Base-by-base conservation (phyloP, 2,888 invertebrate genomes). In the Drosophila helvetica region DNA sequence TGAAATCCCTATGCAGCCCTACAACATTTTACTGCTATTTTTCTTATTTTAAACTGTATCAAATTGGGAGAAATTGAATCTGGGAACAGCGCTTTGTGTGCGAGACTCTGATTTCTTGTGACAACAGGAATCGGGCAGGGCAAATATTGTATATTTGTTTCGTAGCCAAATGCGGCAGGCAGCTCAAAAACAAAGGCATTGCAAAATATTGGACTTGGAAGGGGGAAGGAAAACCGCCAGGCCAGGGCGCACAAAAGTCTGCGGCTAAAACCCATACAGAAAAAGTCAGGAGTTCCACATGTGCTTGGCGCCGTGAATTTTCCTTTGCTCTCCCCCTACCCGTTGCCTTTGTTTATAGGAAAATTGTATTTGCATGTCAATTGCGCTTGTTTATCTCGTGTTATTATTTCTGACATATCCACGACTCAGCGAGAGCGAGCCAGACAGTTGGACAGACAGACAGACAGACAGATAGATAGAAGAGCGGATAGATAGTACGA, bases 341-440 rank as follows among this genome's bases (percentile, higher is more conserved):
- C 27, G 2, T 15, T 6, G 6, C 43, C 19, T 10, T 55, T 22
- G 38, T 57, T 62, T 33, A 68, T 69, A 51, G 53, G 55, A 68
- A 82, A 87, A 85, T 82, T 86, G 74, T 84, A 84, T 84, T 84
- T 84, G 83, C 83, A 84, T 84, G 83, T 86, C 83, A 84, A 84
- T 84, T 84, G 83, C 69, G 80, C 74, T 78, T 84, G 88, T 88
- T 84, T 84, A 86, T 88, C 86, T 80, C 78, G 78, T 71, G 80
- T 76, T 84, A 84, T 84, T 84, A 82, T 83, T 86, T 86, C 67
- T 72, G 84, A 84, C 86, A 86, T 85, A 67, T 69, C 77, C 79
- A 72, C 59, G 76, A 64, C 62, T 66, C 77, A 71, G 65, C 66
- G 69, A 58, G 54, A 58, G 48, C 50, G 22, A 57, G 38, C 30